phyloP scores from a whole-genome alignment of 2,797 vertebrate species.

The Lophius americanus region DNA sequence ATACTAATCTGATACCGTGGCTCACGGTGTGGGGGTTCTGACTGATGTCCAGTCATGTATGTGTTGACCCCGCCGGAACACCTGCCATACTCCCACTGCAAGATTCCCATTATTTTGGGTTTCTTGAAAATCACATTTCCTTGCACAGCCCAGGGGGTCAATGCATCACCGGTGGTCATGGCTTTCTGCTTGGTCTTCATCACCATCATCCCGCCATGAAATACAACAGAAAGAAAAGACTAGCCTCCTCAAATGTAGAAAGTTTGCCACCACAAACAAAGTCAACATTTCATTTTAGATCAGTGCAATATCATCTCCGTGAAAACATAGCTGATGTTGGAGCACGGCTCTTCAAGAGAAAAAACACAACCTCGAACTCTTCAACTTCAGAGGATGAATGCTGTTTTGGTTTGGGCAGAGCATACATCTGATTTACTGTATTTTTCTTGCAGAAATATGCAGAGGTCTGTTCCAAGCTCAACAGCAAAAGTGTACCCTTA shows the following conservation, averaged over 20 bases:
- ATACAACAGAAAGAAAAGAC: no score
- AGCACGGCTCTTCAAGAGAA: constrained; percentile 27
- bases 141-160: neutral
- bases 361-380: constrained; percentile 2
- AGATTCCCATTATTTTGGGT: constrained; percentile 16
- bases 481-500: constrained; percentile 36
- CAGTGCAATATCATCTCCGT: constrained; percentile 32
- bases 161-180: constrained; percentile 11
- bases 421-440: constrained; percentile 45
- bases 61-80: no score
- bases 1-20: no score
- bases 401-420: constrained; percentile 40
- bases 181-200: no score
- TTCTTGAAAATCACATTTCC: constrained; percentile 12
- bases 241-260: constrained; percentile 1
- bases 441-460: constrained; percentile 59
- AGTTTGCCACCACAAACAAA: constrained; percentile 8
- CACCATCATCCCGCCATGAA: constrained; percentile 9
- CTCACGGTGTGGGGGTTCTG: no score
- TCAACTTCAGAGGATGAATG: neutral
- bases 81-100: neutral
- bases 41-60: no score
- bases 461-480: constrained; percentile 54
- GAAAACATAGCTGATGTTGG: constrained; percentile 48
- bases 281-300: constrained; percentile 14